Base-by-base conservation (phyloP, 2,888 invertebrate species). In the Eubasilissa splendida region DNA sequence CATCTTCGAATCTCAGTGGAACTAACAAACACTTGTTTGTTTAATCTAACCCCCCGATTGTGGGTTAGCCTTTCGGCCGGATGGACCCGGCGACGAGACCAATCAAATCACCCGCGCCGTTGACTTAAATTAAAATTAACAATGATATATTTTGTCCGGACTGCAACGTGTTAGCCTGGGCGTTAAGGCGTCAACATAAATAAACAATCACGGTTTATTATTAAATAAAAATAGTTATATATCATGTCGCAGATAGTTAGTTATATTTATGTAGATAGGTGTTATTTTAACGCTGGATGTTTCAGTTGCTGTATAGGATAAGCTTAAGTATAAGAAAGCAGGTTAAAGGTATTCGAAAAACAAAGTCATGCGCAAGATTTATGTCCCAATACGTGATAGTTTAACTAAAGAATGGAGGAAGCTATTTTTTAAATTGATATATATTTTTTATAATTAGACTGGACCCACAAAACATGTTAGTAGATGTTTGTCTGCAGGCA, bases 121-220 rank as follows among this genome's bases (percentile, higher is more conserved):
- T 82, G 83, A 83, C 82, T 83, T 83, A 80, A 22, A 83, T 83
- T 83, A 83, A 82, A 79, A 75, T 66, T 79, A 83, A 83, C 83
- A 83, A 83, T 83, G 83, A 82, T 80, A 82, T 82, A 83, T 83
- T 79, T 80, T 83, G 60, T 73, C 80, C 71, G 75, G 65, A 22
- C 42, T n/a, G 31, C 8, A 73, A 73, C 33, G 58, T 73, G 33
- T 63, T 75, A 53, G 58, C 1, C 71, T 56, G 12, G 33, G 56
- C 58, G n/a, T 4, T 52, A 58, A 58, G 3, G 12, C n/a, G 31
- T 11, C 11, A 63, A 63, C 1, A 63, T 12, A 12, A 63, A 63
- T 33, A 11, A 11, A 1, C 42, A 12, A 8, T 63, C 42, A 7
- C 12, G 2, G 31, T 31, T 31, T 33, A 33, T 63, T 12, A 63